Base-by-base conservation (phyloP, 2,113 vertebrate genomes). In the Aegotheles bennettii region DNA sequence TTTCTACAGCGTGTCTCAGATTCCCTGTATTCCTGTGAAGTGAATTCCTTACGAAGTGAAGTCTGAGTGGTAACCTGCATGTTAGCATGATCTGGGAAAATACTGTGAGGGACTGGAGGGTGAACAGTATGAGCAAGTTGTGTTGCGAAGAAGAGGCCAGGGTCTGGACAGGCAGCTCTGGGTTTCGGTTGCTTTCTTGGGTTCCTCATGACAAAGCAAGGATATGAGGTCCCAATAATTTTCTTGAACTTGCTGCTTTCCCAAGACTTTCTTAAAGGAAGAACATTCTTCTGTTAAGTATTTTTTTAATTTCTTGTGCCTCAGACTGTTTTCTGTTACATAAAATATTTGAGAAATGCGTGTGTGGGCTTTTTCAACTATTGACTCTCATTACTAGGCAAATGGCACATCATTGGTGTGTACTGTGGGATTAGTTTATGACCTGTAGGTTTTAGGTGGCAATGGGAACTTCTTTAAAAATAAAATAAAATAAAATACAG, bases 271-370 rank as follows among this genome's bases (percentile, higher is more conserved):
- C 40, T 74, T 74, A 42, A 69, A 92, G 48, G 59, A 59, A 81
- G 70, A 84, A 81, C 73, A 93, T 80, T 91, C 63, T 89, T 89
- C 57, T 73, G 31, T 60, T 50, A 36, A 0, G 3, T 59, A 19
- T 69, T 93, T 92, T 78, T 73, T 78, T 48, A 57, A 42, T 60
- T 74, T 73, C 29, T 67, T 75, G 63, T 77, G 83, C 26, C 21
- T 70, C 67, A 64, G 25, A 54, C 83, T 87, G 56, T 89, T 94
- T 87, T 70, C 25, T 84, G 20, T 88, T 89, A 63, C 42, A 14
- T 47, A 45, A 93, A 95, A 73, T 95, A 95, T 93, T 93, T 94
- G 74, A 93, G 78, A 91, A 97, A 95, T 93, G 89, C 61, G 18
- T 90, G 81, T 73, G 93, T 95, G 89, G 95, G 94, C 84, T 93